phyloP scores from a whole-genome alignment of 2,888 invertebrate species.

The Scaptomyza tumidula region DNA sequence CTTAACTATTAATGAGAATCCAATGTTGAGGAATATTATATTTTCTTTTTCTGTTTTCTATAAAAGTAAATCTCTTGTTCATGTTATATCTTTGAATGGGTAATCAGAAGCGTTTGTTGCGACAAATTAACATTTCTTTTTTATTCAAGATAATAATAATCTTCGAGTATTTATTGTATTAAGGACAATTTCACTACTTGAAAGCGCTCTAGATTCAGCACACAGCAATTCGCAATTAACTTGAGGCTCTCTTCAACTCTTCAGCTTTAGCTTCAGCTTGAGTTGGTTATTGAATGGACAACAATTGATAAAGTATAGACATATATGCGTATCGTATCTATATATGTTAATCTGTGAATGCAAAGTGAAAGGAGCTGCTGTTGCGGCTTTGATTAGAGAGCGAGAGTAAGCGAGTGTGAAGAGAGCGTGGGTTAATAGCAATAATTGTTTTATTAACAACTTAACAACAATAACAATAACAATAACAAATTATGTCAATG shows the following conservation, averaged over 20 bases:
- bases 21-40: neutral
- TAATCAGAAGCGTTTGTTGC: too few species aligned
- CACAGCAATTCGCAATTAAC: slow-evolving; percentile 60
- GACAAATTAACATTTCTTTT: too few species aligned
- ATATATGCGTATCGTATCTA: neutral
- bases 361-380: slow-evolving; percentile 73
- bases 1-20: neutral
- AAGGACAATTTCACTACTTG: slow-evolving; percentile 81
- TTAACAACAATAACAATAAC: slow-evolving; percentile 3
- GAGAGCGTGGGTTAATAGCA: slow-evolving; percentile 27
- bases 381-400: slow-evolving; percentile 42
- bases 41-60: neutral
- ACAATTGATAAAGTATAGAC: slow-evolving; percentile 56
- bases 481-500: slow-evolving; percentile 65
- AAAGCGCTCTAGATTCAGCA: slow-evolving; percentile 31
- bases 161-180: slow-evolving; percentile 22
- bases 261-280: slow-evolving; percentile 6
- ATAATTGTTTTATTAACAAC: slow-evolving; percentile 1
- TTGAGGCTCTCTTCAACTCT: slow-evolving; percentile 60
- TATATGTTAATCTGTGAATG: slow-evolving; percentile 10
- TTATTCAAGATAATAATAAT: too few species aligned
- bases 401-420: slow-evolving; percentile 37
- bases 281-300: slow-evolving; percentile 44
- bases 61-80: neutral
- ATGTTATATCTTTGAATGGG: neutral